phyloP scores from a whole-genome alignment of 2,797 vertebrate genomes.

The Catamblyrhynchus diadema region DNA sequence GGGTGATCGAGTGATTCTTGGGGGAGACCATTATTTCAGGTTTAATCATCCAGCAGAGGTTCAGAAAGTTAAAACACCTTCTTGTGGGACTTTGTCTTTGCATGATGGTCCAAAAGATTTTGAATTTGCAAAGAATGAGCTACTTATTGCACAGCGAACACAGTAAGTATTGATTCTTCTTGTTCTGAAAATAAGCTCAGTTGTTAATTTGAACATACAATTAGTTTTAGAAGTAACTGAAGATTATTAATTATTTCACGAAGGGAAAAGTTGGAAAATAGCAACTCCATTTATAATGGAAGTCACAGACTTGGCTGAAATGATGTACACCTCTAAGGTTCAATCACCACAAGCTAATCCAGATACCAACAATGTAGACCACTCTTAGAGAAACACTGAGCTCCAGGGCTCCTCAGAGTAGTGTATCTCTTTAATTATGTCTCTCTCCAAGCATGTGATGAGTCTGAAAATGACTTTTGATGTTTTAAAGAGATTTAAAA shows the following conservation, averaged over 20 bases:
- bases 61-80: conserved; percentile 79
- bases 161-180: conserved; percentile 78
- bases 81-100: conserved; percentile 66
- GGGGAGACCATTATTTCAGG: conserved; percentile 96
- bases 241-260: neutral
- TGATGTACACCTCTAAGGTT: neutral
- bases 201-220: neutral
- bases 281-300: neutral
- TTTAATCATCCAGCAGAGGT: conserved; percentile 96
- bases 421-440: neutral
- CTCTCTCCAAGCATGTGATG: neutral
- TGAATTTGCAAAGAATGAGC: conserved; percentile 95
- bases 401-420: neutral
- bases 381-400: neutral
- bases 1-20: conserved; percentile 94
- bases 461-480: neutral
- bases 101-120: conserved; percentile 89
- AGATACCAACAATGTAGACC: neutral
- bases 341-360: neutral
- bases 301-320: neutral
- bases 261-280: neutral
- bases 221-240: neutral
- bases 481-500: neutral
- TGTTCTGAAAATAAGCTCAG: neutral
- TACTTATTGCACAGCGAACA: conserved; percentile 85